Conservation (phyloP, 2,113 vertebrate genomes). For the Sylvia atricapilla region DNA sequence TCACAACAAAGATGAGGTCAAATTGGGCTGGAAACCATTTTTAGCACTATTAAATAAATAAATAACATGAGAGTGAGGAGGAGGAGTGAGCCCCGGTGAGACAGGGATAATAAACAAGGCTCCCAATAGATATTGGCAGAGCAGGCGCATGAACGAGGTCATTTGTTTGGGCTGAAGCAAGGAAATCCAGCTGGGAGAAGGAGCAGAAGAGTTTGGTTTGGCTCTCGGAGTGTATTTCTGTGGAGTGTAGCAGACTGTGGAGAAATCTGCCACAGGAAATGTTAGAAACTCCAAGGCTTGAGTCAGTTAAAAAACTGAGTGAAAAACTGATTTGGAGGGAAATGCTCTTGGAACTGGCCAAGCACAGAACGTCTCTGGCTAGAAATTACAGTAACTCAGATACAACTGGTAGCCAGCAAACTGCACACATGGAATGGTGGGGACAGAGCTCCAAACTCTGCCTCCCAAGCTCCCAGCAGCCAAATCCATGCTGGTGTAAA, state of each 20-base stretch:
- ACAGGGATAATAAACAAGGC: not conserved
- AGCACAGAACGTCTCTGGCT: not conserved
- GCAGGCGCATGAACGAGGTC: not conserved
- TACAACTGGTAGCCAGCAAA: not conserved
- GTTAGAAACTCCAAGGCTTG: not conserved
- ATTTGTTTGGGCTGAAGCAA: not conserved
- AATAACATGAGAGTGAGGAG: not conserved
- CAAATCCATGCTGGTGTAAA: not conserved
- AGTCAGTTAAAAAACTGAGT: not conserved
- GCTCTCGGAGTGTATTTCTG: not conserved
- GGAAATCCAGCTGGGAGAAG: not conserved
- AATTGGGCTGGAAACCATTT: not conserved
- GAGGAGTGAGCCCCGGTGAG: not conserved
- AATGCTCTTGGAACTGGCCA: rapidly evolving
- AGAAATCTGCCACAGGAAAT: not conserved
- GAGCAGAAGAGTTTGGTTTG: not conserved
- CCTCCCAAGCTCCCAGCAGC: not conserved
- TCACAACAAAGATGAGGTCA: not conserved
- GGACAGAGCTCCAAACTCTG: not conserved
- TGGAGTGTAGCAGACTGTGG: not conserved
- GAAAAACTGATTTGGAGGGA: not conserved
- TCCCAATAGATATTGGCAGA: not conserved
- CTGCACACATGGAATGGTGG: rapidly evolving
- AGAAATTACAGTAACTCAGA: not conserved
- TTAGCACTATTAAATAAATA: not conserved